These are phyloP conservation scores for Heliopora coerulea DNA, from an alignment of 92 coral and sea anemone genomes.

Conservation along the genomic window DNA sequence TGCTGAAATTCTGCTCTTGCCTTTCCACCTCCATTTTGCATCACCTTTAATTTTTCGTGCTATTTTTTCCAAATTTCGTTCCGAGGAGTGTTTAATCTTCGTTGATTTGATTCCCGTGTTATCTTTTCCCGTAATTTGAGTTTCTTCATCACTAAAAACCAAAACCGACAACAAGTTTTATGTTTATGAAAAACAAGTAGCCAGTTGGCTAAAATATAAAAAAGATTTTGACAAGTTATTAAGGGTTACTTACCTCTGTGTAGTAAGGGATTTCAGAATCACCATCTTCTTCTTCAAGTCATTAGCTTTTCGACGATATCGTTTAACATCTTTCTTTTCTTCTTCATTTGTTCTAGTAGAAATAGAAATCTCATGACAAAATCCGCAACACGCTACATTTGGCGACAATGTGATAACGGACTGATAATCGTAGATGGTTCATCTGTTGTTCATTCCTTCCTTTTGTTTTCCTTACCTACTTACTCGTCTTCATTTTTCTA, in stretches of 20 bases:
- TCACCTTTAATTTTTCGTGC: conserved; percentile 29
- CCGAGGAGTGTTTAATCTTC: conserved; percentile 2
- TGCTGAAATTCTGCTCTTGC: conserved; percentile 44
- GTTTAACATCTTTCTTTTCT: conserved; percentile 72
- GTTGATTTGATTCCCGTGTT: conserved; percentile 3
- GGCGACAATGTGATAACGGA: too few species aligned
- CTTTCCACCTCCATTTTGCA: conserved; percentile 50
- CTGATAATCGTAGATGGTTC: too few species aligned
- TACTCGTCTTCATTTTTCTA: too few species aligned
- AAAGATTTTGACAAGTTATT: too few species aligned
- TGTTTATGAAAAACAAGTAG: neutral
- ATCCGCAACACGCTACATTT: too few species aligned
- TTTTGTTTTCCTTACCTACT: too few species aligned
- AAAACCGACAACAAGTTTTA: neutral
- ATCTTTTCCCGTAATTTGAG: neutral
- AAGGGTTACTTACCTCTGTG: conserved; percentile 23
- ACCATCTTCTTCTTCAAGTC: conserved; percentile 59
- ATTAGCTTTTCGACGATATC: conserved; percentile 66
- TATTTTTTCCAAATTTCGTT: conserved; percentile 33
- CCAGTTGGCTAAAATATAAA: too few species aligned
- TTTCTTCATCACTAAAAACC: neutral
- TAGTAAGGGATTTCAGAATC: conserved; percentile 61
- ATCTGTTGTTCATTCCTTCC: too few species aligned
- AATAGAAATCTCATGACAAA: neutral
- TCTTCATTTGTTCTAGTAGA: conserved; percentile 66